Evolutionary conservation across 2,797 vertebrate genomes (phyloP), one percentile per base, ranked within the genome.

Genomic region (Sebastes matsubarae): DNA sequence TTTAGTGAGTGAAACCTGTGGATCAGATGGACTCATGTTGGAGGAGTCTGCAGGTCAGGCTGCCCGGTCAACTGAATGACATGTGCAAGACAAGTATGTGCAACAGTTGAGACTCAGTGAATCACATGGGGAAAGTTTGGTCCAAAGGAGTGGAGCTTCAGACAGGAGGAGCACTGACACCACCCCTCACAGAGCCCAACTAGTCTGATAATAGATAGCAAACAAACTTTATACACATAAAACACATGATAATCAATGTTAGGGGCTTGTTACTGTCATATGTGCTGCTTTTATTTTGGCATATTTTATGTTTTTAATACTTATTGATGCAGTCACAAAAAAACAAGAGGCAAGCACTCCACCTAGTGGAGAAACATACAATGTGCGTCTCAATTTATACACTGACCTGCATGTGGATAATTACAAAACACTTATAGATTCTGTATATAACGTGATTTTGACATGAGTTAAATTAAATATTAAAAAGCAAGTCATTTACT

Each of bases 1-100:
- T 63, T 36, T 14, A 14, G 8, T 46, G 5, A 57, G 65, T 65
- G 29, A 64, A 77, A 14, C 55, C 58, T 18, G 85, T 8, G 25
- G 54, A 25, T 27, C 68, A 71, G 77, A 55, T 77, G 79, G 82
- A 78, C 46, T 50, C 91, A 92, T 93, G 80, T 80, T 87, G 68
- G 52, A 60, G 46, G 54, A 38, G 27, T 46, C 58, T 81, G 75
- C 73, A 46, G 86, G 86, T 79, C 81, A 42, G 34, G 29, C 42
- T 38, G 75, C 22, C 52, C 34, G 25, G 8, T 54, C 59, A 46
- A 80, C 64, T 77, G 86, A 89, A 68, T 82, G 78, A 78, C 36
- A 38, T 38, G 36, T 38, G 36, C 36, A 38, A 38, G 36, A 38
- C 63, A 79, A 72, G 67, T 81, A n/a, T 66, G 22, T 68, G 16